Percentiles rank a stretch among this genome's conserved stretches.
phyloP scores from a whole-genome alignment of 2,797 vertebrate species.

The Pristis pectinata region DNA sequence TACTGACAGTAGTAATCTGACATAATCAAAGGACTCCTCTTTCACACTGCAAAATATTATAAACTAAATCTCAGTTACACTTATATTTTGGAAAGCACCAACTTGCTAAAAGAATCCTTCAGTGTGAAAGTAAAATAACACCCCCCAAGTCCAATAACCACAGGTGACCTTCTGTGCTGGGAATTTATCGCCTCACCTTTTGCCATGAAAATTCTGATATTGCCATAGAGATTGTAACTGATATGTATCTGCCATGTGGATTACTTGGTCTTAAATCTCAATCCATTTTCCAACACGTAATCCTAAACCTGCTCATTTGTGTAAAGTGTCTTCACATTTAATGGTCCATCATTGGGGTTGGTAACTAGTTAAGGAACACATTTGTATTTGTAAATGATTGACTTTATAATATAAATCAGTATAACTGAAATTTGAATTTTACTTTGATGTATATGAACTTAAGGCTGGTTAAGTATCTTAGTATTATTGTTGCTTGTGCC shows the following conservation, averaged over 20 bases:
- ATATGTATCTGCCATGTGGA: neutral
- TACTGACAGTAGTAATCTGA: neutral
- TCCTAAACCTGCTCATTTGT: slow-evolving; percentile 28
- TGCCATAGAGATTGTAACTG: slow-evolving; percentile 21
- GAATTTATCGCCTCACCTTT: neutral
- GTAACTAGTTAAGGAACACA: slow-evolving; percentile 31
- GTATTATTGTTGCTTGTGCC: slow-evolving; percentile 35
- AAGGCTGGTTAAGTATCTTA: slow-evolving; percentile 35
- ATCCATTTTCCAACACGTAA: neutral
- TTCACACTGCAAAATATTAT: neutral
- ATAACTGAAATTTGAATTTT: slow-evolving; percentile 30
- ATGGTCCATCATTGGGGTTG: slow-evolving; percentile 11
- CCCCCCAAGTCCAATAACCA: neutral
- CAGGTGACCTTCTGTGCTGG: slow-evolving; percentile 17
- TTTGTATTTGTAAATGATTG: slow-evolving; percentile 37
- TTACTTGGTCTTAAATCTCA: neutral
- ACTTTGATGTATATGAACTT: slow-evolving; percentile 33
- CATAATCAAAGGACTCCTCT: neutral
- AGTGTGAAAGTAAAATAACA: neutral
- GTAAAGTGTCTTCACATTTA: slow-evolving; percentile 25
- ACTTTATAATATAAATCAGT: slow-evolving; percentile 35
- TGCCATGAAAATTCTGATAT: neutral
- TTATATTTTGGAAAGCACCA: neutral
- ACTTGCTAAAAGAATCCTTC: neutral
- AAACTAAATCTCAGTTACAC: neutral